Conservation (phyloP, 1,140 invertebrate species). For the Eriosoma lanigerum region DNA sequence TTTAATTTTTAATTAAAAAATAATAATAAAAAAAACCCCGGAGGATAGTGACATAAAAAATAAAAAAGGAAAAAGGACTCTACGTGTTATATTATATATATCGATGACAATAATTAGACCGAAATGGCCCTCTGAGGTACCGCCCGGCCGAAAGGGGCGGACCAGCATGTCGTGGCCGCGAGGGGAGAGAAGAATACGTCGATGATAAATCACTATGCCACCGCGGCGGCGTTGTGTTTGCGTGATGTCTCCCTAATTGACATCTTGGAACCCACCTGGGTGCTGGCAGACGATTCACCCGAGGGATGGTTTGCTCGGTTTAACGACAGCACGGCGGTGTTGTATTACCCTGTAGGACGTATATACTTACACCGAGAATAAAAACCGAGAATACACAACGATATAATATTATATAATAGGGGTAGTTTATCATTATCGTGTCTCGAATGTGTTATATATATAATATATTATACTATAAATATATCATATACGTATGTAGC, state of each 20-base stretch:
- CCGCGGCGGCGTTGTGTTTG: not conserved
- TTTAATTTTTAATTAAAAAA: constrained; percentile 46
- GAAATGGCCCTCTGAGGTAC: not conserved
- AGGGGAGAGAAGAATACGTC: constrained; percentile 32
- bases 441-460: too few species aligned
- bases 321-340: not conserved
- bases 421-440: not conserved
- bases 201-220: constrained; percentile 45
- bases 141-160: constrained; percentile 17
- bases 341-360: not conserved
- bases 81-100: too few species aligned
- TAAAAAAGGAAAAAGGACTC: not conserved
- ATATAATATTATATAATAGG: not conserved
- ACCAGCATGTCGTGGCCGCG: not conserved
- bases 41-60: not conserved
- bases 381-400: not conserved
- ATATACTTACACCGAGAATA: not conserved
- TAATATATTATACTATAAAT: too few species aligned
- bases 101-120: constrained; percentile 48
- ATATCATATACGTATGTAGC: too few species aligned
- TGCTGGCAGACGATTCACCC: not conserved
- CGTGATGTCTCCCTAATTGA: constrained; percentile 50
- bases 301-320: not conserved
- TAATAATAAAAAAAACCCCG: not conserved
- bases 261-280: constrained; percentile 44